These are phyloP conservation scores for Pristionchus fissidentatus DNA, from an alignment of 2,888 invertebrate species.

Conservation along the genomic window DNA sequence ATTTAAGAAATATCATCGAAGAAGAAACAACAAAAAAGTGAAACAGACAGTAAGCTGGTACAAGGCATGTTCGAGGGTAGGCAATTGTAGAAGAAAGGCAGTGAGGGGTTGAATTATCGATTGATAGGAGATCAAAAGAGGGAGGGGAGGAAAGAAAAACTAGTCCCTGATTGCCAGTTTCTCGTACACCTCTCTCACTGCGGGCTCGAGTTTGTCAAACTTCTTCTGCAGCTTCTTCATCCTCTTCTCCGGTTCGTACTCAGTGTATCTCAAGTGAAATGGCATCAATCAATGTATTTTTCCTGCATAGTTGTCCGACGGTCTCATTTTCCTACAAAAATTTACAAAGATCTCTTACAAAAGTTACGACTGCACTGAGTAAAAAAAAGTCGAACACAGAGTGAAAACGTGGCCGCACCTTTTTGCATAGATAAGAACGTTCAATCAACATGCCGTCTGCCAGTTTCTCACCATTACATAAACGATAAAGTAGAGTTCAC, in stretches of 20 bases:
- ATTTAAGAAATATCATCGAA: too few species aligned
- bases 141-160: neutral
- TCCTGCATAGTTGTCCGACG: too few species aligned
- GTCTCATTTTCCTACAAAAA: neutral
- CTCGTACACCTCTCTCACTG: slow-evolving; percentile 49
- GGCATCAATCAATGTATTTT: too few species aligned
- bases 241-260: slow-evolving; percentile 48
- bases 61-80: neutral
- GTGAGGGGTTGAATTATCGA: neutral
- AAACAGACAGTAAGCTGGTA: neutral
- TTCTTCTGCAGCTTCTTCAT: slow-evolving; percentile 50
- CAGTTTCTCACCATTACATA: too few species aligned
- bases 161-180: slow-evolving; percentile 47
- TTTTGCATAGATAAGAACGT: too few species aligned
- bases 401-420: neutral
- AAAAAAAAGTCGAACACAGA: neutral
- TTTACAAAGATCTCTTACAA: neutral
- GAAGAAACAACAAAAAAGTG: too few species aligned
- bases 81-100: too few species aligned
- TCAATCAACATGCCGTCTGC: too few species aligned
- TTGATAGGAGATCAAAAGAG: neutral
- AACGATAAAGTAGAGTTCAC: too few species aligned
- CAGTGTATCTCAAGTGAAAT: slow-evolving; percentile 47
- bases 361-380: neutral
- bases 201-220: slow-evolving; percentile 50